Base-by-base conservation (phyloP, 2,797 vertebrate genomes). In the Diceros bicornis region DNA sequence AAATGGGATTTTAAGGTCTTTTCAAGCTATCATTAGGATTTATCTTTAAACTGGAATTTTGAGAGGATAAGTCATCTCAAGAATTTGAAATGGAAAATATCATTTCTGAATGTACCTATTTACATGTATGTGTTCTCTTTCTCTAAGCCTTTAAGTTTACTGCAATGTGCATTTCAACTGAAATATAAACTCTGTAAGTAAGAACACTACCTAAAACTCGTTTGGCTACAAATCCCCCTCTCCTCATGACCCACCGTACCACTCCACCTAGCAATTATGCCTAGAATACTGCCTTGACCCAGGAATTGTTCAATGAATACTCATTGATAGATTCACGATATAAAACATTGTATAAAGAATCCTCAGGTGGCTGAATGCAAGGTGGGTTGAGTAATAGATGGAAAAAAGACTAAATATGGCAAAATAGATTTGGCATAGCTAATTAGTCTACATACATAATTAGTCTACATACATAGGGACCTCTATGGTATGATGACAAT, bases 21-120 rank as follows among this genome's bases (percentile, higher is more conserved):
- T 62, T 21, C 13, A 57, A 75, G n/a, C 44, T 69, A 44, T 72
- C 69, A 34, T 21, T 84, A 52, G 13, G 18, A 50, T 86, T 75
- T 77, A 77, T 68, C 66, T 86, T 75, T 95, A 61, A 83, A 84
- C 57, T 72, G 27, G 34, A 91, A 69, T 41, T 68, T 84, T 59
- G 34, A 57, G 29, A 59, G 9, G 66, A 71, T 82, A 71, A 84
- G 77, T 95, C 62, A 71, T 81, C 64, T 91, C 20, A 77, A 72
- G 12, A 95, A 81, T 79, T 81, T 81, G 44, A 84, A 95, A 47
- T 59, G 12, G 32, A 89, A 91, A 96, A 71, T 66, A 77, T 44
- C 68, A 85, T 71, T 94, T 89, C 78, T 44, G 17, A 61, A 41
- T 52, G 32, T 77, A 64, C 29, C n/a, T 37, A 16, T 85, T 88